Conservation (phyloP, 2,113 vertebrate species). For the Apodemus speciosus region DNA sequence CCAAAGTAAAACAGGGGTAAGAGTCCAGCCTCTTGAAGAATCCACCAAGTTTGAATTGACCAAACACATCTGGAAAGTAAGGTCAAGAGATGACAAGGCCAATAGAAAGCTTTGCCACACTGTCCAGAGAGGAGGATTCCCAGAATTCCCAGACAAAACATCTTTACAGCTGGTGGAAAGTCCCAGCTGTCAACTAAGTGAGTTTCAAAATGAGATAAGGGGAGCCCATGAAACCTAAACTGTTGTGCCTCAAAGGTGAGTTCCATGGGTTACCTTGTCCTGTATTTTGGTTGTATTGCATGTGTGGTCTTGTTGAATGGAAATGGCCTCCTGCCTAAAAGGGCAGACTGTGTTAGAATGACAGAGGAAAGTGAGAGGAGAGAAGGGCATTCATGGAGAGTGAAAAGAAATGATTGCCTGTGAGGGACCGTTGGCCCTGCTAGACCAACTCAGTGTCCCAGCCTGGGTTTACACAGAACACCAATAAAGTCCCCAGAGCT, state of each 20-base stretch:
- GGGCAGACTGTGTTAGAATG: not conserved
- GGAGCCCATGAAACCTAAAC: not conserved
- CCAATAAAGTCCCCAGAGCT: not conserved
- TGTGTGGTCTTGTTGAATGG: not conserved
- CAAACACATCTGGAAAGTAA: not conserved
- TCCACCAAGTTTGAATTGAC: not conserved
- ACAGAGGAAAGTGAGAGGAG: not conserved
- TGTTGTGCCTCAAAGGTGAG: not conserved
- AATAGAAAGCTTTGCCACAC: not conserved
- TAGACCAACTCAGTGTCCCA: not conserved
- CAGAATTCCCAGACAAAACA: not conserved
- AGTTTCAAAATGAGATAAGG: not conserved
- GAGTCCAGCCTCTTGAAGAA: not conserved
- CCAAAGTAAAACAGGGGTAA: not conserved
- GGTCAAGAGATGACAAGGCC: not conserved
- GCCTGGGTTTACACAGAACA: not conserved
- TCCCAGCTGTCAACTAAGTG: not conserved
- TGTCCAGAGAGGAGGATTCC: not conserved
- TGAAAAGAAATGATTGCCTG: not conserved
- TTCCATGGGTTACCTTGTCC: not conserved
- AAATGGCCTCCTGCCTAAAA: not conserved
- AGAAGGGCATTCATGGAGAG: not conserved
- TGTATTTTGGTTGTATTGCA: not conserved
- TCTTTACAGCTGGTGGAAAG: not conserved
- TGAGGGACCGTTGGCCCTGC: not conserved